phyloP scores from a whole-genome alignment of 2,113 vertebrate species.

The Buteo buteo region DNA sequence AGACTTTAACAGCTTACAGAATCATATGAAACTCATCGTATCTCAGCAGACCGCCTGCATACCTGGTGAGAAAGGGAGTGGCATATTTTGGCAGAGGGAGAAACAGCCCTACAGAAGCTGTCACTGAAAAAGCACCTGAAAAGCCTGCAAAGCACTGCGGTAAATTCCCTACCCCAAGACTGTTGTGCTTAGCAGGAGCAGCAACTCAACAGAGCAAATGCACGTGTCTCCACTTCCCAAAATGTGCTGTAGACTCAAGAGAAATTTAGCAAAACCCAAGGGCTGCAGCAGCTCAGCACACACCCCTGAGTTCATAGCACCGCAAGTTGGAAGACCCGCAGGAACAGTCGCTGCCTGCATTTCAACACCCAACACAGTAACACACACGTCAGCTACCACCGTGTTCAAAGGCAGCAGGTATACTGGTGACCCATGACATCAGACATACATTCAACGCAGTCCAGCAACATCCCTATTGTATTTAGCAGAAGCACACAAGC shows the following conservation, averaged over 20 bases:
- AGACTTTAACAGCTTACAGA: not conserved
- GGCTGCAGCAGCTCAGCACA: not conserved
- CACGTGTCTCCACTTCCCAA: accelerated
- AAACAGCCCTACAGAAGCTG: not conserved
- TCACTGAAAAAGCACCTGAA: not conserved
- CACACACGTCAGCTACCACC: accelerated
- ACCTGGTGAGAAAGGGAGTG: not conserved
- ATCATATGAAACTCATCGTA: not conserved
- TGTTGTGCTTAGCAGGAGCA: not conserved
- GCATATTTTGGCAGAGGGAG: not conserved
- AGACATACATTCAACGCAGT: accelerated
- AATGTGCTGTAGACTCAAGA: too few species aligned
- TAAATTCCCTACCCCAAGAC: not conserved
- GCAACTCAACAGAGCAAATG: not conserved
- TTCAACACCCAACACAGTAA: not conserved
- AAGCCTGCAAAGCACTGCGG: not conserved
- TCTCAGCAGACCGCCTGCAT: accelerated
- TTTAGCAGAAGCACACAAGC: not conserved
- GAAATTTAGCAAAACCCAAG: not conserved
- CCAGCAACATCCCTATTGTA: not conserved
- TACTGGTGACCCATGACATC: not conserved
- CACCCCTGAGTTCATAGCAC: accelerated
- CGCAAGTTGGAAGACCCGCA: not conserved
- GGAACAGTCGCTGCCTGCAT: accelerated
- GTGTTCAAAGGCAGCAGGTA: not conserved